A percentile compares a stretch with the other conserved stretches of the same genome.
phyloP scores from a whole-genome alignment of 2,797 vertebrate species.

The Clarias pachynema region DNA sequence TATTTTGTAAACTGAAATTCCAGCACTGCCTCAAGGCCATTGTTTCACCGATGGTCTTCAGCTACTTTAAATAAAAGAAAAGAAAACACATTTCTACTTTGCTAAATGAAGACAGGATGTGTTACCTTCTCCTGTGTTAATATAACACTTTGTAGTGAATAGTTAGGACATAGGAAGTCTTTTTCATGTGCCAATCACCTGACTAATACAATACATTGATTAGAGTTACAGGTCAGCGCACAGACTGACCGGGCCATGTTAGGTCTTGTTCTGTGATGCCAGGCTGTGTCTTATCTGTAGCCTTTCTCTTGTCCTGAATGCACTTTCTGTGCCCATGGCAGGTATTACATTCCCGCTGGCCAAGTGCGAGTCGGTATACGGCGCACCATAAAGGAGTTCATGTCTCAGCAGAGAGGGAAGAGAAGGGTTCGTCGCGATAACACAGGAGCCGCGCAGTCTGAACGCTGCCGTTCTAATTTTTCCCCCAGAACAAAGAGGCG shows the following conservation, averaged over 20 bases:
- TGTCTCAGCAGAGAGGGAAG: constrained; percentile 63
- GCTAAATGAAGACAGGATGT: neutral
- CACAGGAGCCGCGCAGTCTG: constrained; percentile 81
- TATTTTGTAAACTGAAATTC: neutral
- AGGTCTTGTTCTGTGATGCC: constrained; percentile 51
- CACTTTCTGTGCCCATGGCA: constrained; percentile 56
- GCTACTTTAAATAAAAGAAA: neutral
- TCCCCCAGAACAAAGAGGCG: constrained; percentile 73
- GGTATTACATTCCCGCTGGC: constrained; percentile 70
- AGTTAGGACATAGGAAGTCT: constrained; percentile 27
- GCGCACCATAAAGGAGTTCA: constrained; percentile 62
- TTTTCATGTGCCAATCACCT: constrained; percentile 61
- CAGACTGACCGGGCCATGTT: constrained; percentile 59
- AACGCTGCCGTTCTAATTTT: constrained; percentile 74
- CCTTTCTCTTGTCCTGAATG: constrained; percentile 56
- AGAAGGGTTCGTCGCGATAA: constrained; percentile 77
- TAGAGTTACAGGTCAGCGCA: constrained; percentile 66
- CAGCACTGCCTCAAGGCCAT: too few species aligned
- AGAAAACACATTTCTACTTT: neutral
- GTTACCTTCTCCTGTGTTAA: neutral
- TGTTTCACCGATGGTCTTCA: neutral
- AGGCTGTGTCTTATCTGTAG: constrained; percentile 56
- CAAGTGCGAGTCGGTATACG: constrained; percentile 58
- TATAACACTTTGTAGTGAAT: constrained; percentile 3
- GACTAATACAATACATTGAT: constrained; percentile 54